A percentile compares a stretch with the other conserved stretches of the same genome.
These are phyloP conservation scores for Alces alces DNA, from an alignment of 2,113 vertebrate species.

Conservation along the genomic window DNA sequence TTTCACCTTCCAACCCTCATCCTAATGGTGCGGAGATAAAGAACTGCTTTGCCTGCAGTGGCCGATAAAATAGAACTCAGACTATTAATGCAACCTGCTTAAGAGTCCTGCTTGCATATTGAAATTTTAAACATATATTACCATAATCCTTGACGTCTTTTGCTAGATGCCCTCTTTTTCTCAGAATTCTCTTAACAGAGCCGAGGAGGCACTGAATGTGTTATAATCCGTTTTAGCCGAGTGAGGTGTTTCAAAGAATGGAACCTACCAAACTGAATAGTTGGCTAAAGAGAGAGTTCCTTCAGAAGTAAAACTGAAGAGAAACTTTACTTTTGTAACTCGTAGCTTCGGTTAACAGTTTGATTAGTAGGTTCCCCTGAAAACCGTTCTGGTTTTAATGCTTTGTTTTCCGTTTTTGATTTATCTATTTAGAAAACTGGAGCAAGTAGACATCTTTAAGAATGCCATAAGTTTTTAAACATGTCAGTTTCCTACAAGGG, in stretches of 20 bases:
- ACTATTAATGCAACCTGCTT: slow-evolving; percentile 17
- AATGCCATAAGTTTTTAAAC: slow-evolving; percentile 23
- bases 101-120: background rate
- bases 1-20: background rate
- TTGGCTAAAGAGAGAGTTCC: background rate
- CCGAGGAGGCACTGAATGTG: background rate
- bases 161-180: background rate
- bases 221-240: slow-evolving; percentile 6
- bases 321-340: slow-evolving; percentile 21
- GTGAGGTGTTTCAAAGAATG: slow-evolving; percentile 24
- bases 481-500: slow-evolving; percentile 36
- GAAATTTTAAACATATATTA: background rate
- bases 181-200: background rate
- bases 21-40: slow-evolving; percentile 30
- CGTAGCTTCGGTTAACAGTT: background rate
- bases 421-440: background rate
- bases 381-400: background rate
- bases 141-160: slow-evolving; percentile 16
- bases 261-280: background rate
- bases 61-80: slow-evolving; percentile 20
- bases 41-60: slow-evolving; percentile 36
- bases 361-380: background rate
- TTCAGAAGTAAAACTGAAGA: slow-evolving; percentile 21
- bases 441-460: slow-evolving; percentile 24
- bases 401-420: slow-evolving; percentile 34